Percentiles rank a stretch among this genome's conserved stretches.
Evolutionary conservation across 2,113 vertebrate genomes (phyloP).

Genomic region (Phainopepla nitens): DNA sequence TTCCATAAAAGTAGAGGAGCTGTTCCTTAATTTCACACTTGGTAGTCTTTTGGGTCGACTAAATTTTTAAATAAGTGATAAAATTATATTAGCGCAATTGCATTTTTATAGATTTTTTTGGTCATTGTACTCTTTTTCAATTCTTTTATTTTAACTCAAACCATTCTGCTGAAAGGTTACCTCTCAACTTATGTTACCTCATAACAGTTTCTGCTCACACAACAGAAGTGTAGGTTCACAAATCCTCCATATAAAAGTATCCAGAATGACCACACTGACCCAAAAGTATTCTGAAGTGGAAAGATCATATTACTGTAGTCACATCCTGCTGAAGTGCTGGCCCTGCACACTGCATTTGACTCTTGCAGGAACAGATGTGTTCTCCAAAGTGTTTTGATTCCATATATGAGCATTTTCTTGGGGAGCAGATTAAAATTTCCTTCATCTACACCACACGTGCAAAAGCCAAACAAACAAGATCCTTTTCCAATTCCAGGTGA

Average conservation of each 20-base stretch:
- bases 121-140: constrained; percentile 83
- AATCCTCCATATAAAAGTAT: constrained; percentile 15
- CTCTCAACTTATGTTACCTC: constrained; percentile 72
- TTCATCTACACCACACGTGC: accelerated
- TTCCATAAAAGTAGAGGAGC: constrained; percentile 82
- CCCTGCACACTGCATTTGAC: background rate
- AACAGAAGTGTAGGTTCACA: constrained; percentile 37
- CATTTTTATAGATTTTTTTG: constrained; percentile 88
- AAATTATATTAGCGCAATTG: constrained; percentile 86
- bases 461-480: background rate
- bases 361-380: background rate
- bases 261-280: background rate
- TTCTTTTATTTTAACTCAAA: constrained; percentile 81
- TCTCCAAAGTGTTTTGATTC: background rate
- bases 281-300: background rate
- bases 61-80: constrained; percentile 89
- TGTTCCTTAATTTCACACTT: constrained; percentile 87
- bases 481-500: background rate
- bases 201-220: constrained; percentile 56
- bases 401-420: background rate
- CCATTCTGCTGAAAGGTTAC: constrained; percentile 77
- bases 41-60: constrained; percentile 86
- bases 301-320: background rate
- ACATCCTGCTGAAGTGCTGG: background rate
- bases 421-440: background rate